Percentiles rank a stretch among this genome's conserved stretches.
phyloP scores from a whole-genome alignment of 1,140 invertebrate genomes.

The Rhopalosiphum maidis region DNA sequence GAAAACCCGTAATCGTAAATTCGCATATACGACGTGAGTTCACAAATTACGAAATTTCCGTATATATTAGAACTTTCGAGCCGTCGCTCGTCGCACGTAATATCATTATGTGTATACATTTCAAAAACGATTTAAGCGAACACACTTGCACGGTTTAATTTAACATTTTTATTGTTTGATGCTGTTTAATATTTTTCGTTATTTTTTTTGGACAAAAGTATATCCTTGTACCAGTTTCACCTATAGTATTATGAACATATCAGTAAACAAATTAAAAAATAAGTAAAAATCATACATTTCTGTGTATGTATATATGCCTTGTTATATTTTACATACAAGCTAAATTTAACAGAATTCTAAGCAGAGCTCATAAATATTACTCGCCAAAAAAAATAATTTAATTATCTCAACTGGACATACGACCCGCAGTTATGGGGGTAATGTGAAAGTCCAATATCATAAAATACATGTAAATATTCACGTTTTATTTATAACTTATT shows the following conservation, averaged over 20 bases:
- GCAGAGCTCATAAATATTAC: no score
- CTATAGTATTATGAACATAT: background rate
- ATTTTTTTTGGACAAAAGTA: background rate
- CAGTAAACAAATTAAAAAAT: background rate
- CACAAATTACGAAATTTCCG: slow-evolving; percentile 2
- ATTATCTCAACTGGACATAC: no score
- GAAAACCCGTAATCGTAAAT: slow-evolving; percentile 25
- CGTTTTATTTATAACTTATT: no score
- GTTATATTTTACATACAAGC: no score
- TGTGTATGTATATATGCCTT: no score
- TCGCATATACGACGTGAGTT: background rate
- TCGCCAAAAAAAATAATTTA: no score
- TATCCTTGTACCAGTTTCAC: background rate
- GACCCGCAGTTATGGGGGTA: no score
- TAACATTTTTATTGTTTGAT: background rate
- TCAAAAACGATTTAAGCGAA: background rate
- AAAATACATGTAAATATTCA: no score
- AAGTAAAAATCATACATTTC: background rate
- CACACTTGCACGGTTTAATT: background rate
- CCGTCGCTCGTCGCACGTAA: background rate
- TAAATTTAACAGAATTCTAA: no score
- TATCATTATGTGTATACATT: background rate
- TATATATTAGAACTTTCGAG: slow-evolving; percentile 22
- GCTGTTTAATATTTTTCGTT: background rate
- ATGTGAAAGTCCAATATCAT: no score